A percentile compares a stretch with the other conserved stretches of the same genome.
These are phyloP conservation scores for Leucophenga maculata DNA, from an alignment of 2,888 invertebrate species.

Conservation along the genomic window DNA sequence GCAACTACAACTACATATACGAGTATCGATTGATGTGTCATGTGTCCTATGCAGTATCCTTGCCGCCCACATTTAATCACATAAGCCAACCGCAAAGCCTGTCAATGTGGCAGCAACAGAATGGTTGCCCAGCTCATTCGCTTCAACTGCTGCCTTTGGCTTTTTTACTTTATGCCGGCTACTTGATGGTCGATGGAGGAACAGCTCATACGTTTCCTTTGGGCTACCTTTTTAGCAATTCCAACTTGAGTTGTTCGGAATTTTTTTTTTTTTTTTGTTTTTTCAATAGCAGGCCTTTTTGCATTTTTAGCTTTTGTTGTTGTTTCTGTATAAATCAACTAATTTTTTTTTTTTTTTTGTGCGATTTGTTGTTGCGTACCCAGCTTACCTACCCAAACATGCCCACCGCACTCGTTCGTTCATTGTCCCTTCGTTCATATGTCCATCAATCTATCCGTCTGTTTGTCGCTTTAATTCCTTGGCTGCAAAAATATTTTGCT, in stretches of 20 bases:
- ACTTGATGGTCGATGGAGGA: too few species aligned
- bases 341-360: background rate
- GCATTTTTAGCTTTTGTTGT: conserved; percentile 13
- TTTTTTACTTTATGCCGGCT: background rate
- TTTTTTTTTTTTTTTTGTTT: conserved; percentile 5
- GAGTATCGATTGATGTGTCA: conserved; percentile 1
- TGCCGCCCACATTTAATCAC: conserved; percentile 13
- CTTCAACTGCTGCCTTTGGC: background rate
- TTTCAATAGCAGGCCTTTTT: background rate
- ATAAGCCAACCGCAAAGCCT: conserved; percentile 19
- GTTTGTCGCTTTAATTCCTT: conserved; percentile 11
- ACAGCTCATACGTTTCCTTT: background rate
- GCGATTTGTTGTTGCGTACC: background rate
- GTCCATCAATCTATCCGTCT: background rate
- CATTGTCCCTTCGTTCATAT: background rate
- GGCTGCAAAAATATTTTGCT: conserved; percentile 2
- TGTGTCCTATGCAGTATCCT: background rate
- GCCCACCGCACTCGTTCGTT: background rate
- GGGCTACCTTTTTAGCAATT: conserved; percentile 6
- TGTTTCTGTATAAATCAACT: conserved; percentile 17
- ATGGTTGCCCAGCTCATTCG: background rate
- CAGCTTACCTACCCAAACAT: background rate
- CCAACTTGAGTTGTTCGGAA: conserved; percentile 4
- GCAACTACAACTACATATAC: too few species aligned
- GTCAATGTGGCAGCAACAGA: conserved; percentile 6